These are phyloP conservation scores for Sminthopsis crassicaudata DNA, from an alignment of 2,113 vertebrate genomes.

Conservation along the genomic window DNA sequence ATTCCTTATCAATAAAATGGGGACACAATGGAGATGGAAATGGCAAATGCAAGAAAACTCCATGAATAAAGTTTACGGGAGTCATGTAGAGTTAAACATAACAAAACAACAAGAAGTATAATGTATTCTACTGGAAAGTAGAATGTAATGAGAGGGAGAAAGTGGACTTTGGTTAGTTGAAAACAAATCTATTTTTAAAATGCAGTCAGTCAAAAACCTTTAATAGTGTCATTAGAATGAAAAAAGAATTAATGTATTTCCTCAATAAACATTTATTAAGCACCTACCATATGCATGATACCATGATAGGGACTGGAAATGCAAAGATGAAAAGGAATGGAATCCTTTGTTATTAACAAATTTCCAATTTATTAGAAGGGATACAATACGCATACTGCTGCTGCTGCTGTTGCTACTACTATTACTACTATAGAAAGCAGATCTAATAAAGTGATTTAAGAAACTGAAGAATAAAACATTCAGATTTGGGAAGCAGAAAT, in stretches of 20 bases:
- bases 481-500: not conserved
- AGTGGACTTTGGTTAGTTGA: no score
- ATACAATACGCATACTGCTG: not conserved
- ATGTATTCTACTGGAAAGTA: not conserved
- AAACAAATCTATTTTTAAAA: not conserved
- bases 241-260: not conserved
- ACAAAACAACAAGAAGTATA: no score
- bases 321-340: not conserved
- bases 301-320: not conserved
- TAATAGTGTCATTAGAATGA: not conserved
- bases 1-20: no score
- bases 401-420: no score
- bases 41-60: no score
- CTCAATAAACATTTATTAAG: not conserved
- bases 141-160: not conserved
- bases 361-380: not conserved
- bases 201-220: no score
- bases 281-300: not conserved
- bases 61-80: no score
- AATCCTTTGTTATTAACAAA: not conserved
- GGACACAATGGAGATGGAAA: no score
- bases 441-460: not conserved
- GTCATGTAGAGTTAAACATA: no score
- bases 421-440: no score
- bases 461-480: not conserved